A percentile compares a stretch with the other conserved stretches of the same genome.
Conservation (phyloP, 2,113 vertebrate species). For the Emydocephalus ijimae region DNA sequence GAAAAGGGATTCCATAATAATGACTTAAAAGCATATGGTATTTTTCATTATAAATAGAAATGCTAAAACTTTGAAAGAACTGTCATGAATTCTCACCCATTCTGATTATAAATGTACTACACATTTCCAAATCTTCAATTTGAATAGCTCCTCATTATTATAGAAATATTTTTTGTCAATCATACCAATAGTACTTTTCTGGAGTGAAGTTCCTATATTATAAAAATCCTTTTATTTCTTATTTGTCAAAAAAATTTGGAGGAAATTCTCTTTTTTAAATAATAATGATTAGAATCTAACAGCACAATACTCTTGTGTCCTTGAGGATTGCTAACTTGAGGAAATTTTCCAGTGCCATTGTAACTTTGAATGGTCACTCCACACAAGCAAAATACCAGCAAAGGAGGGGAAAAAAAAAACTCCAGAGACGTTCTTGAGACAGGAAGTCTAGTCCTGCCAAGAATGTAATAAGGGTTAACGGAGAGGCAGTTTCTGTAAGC, state of each 20-base stretch:
- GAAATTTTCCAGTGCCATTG: slow-evolving; percentile 9
- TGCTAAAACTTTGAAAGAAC: background rate
- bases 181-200: slow-evolving; percentile 14
- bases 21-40: background rate
- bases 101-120: background rate
- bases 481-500: no score
- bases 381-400: no score
- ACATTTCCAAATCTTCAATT: background rate
- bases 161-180: background rate
- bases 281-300: slow-evolving; percentile 39
- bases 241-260: background rate
- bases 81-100: background rate
- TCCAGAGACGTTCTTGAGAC: no score
- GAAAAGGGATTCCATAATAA: background rate
- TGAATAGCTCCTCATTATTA: background rate
- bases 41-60: background rate
- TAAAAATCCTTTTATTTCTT: slow-evolving; percentile 32
- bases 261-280: slow-evolving; percentile 42
- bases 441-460: no score
- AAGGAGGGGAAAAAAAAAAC: no score
- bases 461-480: no score
- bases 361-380: no score
- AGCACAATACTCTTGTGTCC: slow-evolving; percentile 40
- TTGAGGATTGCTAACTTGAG: slow-evolving; percentile 51
- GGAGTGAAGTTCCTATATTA: slow-evolving; percentile 16